Percentiles rank a stretch among this genome's conserved stretches.
Evolutionary conservation across 2,888 invertebrate species (phyloP).

Genomic region (Ferdinandea cuprea): DNA sequence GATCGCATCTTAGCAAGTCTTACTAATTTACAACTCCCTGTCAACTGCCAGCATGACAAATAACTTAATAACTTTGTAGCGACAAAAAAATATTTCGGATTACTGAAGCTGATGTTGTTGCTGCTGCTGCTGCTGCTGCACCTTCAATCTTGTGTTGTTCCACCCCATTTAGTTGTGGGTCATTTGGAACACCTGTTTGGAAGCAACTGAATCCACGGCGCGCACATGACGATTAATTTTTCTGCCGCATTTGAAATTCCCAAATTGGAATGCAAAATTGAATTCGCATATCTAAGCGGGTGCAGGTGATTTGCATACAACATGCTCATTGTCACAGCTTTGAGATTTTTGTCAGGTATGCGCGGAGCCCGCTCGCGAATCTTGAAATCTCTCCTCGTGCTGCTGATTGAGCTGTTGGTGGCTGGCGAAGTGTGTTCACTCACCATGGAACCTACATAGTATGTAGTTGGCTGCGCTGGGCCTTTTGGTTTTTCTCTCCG

Average conservation of each 20-base stretch:
- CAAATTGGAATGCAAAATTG: slow-evolving; percentile 56
- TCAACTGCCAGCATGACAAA: slow-evolving; percentile 63
- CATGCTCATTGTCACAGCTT: slow-evolving; percentile 60
- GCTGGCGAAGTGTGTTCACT: slow-evolving; percentile 40
- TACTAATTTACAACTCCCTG: slow-evolving; percentile 62
- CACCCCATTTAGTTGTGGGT: slow-evolving; percentile 23
- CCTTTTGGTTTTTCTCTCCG: neutral
- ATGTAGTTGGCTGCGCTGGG: neutral
- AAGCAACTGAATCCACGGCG: no score
- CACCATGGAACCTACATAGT: neutral
- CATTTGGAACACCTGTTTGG: slow-evolving; percentile 66
- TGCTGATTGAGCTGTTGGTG: slow-evolving; percentile 72
- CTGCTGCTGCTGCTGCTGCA: no score
- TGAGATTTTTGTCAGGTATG: slow-evolving; percentile 46
- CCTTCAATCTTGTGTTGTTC: slow-evolving; percentile 10
- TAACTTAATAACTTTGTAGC: slow-evolving; percentile 50
- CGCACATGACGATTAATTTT: slow-evolving; percentile 21
- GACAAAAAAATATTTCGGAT: slow-evolving; percentile 66
- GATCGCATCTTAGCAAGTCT: slow-evolving; percentile 31
- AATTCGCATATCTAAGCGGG: slow-evolving; percentile 31
- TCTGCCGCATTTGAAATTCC: slow-evolving; percentile 45
- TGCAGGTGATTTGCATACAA: slow-evolving; percentile 70
- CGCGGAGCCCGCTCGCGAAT: slow-evolving; percentile 46
- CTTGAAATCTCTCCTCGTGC: slow-evolving; percentile 49
- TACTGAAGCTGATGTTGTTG: no score